A percentile compares a stretch with the other conserved stretches of the same genome.
Evolutionary conservation across 2,113 vertebrate species (phyloP).

Genomic region (Paedocypris sp.): DNA sequence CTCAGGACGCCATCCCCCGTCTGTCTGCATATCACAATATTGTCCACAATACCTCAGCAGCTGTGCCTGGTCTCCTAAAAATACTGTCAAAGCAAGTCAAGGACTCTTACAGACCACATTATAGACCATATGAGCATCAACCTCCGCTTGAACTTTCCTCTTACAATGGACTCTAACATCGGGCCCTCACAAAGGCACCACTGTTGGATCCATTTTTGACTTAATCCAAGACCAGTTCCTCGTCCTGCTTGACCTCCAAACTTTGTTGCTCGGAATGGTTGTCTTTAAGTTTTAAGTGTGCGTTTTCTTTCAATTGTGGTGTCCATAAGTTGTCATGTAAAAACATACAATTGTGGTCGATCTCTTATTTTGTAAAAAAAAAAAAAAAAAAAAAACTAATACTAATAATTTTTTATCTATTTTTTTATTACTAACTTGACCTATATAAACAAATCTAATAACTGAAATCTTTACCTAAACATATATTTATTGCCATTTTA

Average conservation of each 20-base stretch:
- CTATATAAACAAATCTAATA: too few relatives aligned
- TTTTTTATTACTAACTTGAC: too few relatives aligned
- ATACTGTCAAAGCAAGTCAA: constrained; percentile 17
- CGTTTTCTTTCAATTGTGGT: too few relatives aligned
- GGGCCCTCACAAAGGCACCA: background rate
- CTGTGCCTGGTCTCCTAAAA: constrained; percentile 17
- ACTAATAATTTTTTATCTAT: too few relatives aligned
- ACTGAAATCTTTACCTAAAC: too few relatives aligned
- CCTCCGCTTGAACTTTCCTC: background rate
- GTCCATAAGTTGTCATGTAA: too few relatives aligned
- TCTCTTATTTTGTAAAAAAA: too few relatives aligned
- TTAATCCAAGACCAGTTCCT: background rate
- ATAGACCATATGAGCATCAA: background rate
- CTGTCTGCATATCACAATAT: background rate
- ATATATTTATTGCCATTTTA: too few relatives aligned
- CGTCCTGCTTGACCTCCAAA: background rate
- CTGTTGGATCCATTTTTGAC: background rate
- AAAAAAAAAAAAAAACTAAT: too few relatives aligned
- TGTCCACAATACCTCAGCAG: constrained; percentile 4
- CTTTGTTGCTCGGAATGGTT: too few relatives aligned
- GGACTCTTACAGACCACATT: background rate
- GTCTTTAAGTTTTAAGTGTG: too few relatives aligned
- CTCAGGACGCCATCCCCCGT: background rate
- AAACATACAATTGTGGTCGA: too few relatives aligned
- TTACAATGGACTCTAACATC: background rate